Percentiles rank a stretch among this genome's conserved stretches.
These are phyloP conservation scores for Centropus bengalensis DNA, from an alignment of 2,113 vertebrate genomes.

Conservation along the genomic window DNA sequence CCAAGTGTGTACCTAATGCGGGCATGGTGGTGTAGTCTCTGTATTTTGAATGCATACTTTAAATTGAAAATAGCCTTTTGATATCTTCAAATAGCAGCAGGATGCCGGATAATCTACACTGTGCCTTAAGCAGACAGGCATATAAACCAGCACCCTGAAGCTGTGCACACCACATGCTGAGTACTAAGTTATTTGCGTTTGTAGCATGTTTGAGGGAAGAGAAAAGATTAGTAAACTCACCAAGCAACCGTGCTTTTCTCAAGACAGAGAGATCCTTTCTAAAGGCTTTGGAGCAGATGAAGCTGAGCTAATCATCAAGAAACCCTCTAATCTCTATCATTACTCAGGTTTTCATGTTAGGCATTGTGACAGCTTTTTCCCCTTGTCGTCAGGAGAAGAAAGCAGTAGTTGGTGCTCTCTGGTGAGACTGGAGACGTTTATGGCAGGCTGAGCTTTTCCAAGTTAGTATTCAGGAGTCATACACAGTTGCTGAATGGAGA, in stretches of 20 bases:
- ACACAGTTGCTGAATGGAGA: conserved; percentile 14
- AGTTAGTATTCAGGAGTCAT: conserved; percentile 65
- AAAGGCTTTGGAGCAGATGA: conserved; percentile 15
- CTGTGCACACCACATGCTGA: background rate
- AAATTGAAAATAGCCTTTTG: conserved; percentile 31
- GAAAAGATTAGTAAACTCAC: background rate
- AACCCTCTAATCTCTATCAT: conserved; percentile 54
- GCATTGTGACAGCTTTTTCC: conserved; percentile 17
- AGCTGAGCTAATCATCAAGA: conserved; percentile 61
- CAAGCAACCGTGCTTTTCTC: background rate
- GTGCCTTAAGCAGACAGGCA: background rate
- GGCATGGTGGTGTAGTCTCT: background rate
- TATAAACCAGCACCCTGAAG: conserved; percentile 25
- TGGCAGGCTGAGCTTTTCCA: conserved; percentile 35
- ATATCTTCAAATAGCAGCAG: conserved; percentile 7
- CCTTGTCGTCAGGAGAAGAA: conserved; percentile 25
- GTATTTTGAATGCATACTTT: conserved; percentile 17
- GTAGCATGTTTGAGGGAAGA: background rate
- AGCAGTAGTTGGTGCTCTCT: conserved; percentile 38
- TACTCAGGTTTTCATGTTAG: conserved; percentile 43
- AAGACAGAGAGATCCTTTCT: conserved; percentile 12
- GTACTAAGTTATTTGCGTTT: background rate
- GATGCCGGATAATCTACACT: background rate
- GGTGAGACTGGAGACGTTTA: conserved; percentile 11
- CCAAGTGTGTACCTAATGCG: background rate